These are phyloP conservation scores for Hoplodrina blanda DNA, from an alignment of 2,888 invertebrate genomes.

Conservation along the genomic window DNA sequence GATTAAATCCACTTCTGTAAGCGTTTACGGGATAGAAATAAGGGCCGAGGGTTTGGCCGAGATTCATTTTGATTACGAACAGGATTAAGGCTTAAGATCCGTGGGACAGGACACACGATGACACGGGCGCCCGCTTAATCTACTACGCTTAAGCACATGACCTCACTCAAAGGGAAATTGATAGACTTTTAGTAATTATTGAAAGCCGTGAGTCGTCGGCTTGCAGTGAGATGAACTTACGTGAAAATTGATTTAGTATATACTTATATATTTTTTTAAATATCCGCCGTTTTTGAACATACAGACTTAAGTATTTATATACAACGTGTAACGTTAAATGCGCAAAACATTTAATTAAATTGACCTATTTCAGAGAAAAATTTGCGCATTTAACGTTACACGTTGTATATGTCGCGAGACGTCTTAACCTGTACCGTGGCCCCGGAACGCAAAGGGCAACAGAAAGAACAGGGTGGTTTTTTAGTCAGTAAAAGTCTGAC, in stretches of 20 bases:
- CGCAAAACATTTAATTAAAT: no score
- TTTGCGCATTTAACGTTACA: no score
- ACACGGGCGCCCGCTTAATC: constrained; percentile 72
- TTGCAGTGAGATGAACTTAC: constrained; percentile 12
- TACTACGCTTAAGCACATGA: constrained; percentile 72
- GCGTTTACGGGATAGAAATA: constrained; percentile 55
- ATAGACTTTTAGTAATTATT: constrained; percentile 65
- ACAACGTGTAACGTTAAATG: no score
- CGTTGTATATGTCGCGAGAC: no score
- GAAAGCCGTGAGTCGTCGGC: constrained; percentile 36
- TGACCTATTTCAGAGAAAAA: no score
- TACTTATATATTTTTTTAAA: constrained; percentile 5
- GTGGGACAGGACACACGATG: constrained; percentile 74
- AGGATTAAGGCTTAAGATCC: constrained; percentile 81
- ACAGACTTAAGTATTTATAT: no score
- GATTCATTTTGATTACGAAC: constrained; percentile 85
- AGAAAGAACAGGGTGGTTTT: no score
- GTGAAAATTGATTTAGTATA: neutral
- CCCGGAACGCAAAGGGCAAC: no score
- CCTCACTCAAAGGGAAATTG: constrained; percentile 67
- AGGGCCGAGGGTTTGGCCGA: constrained; percentile 70
- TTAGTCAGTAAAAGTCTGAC: no score
- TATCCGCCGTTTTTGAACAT: neutral
- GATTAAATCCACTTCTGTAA: constrained; percentile 55
- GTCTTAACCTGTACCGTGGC: no score